These are phyloP conservation scores for Quiscalus mexicanus DNA, from an alignment of 2,113 vertebrate species.

Conservation along the genomic window DNA sequence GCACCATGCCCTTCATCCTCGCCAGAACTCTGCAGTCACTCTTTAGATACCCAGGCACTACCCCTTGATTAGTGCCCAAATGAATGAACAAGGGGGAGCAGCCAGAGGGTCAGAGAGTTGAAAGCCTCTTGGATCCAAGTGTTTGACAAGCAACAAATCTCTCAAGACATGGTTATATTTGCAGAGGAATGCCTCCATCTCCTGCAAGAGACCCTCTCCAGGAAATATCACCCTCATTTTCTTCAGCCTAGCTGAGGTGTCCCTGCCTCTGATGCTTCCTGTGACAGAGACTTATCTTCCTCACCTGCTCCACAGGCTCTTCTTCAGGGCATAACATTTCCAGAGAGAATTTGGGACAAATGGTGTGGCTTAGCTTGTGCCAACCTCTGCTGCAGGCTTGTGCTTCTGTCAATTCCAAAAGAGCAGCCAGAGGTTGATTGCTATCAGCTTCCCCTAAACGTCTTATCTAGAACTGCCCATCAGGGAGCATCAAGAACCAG, in stretches of 20 bases:
- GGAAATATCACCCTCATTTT: background rate
- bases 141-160: background rate
- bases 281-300: background rate
- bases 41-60: background rate
- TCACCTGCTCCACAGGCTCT: background rate
- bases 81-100: background rate
- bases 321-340: background rate
- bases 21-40: background rate
- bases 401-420: background rate
- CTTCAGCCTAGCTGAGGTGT: background rate
- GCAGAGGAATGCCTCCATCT: background rate
- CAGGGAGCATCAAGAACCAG: background rate
- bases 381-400: background rate
- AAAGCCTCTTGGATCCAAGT: background rate
- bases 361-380: background rate
- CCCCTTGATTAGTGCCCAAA: background rate
- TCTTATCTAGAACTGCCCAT: background rate
- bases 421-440: background rate
- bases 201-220: rapidly evolving
- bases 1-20: background rate
- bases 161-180: background rate
- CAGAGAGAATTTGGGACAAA: background rate
- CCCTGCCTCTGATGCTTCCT: background rate
- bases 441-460: background rate
- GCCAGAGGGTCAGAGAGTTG: background rate